These are phyloP conservation scores for Pollenia angustigena DNA, from an alignment of 2,888 invertebrate species.

Conservation along the genomic window DNA sequence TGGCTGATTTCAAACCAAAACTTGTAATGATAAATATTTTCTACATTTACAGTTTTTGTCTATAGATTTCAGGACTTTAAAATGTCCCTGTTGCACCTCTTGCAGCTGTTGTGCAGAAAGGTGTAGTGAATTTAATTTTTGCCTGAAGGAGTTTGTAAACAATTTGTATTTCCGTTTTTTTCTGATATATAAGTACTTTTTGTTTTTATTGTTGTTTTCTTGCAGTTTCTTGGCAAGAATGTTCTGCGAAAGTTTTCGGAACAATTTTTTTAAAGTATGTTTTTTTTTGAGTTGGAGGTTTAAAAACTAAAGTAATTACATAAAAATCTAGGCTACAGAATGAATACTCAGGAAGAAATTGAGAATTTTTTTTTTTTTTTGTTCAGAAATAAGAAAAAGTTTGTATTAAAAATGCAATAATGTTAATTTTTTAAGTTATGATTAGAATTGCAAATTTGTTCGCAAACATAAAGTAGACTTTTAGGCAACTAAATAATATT, in stretches of 20 bases:
- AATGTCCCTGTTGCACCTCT: slow-evolving; percentile 4
- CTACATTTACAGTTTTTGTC: slow-evolving; percentile 10
- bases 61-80: slow-evolving; percentile 14
- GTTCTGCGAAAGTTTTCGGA: slow-evolving; percentile 18
- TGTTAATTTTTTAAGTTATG: slow-evolving; percentile 49
- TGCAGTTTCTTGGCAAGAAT: slow-evolving; percentile 33
- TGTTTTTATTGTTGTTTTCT: slow-evolving; percentile 7
- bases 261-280: slow-evolving; percentile 31
- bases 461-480: slow-evolving; percentile 37
- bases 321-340: slow-evolving; percentile 52
- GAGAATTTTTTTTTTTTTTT: slow-evolving; percentile 35
- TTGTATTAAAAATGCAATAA: slow-evolving; percentile 46
- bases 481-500: not conserved
- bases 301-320: slow-evolving; percentile 71
- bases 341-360: slow-evolving; percentile 13
- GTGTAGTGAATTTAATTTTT: slow-evolving; percentile 62
- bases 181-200: slow-evolving; percentile 4
- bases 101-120: slow-evolving; percentile 8
- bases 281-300: slow-evolving; percentile 42
- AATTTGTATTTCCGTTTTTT: slow-evolving; percentile 56
- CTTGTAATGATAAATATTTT: slow-evolving; percentile 46
- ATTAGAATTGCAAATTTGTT: slow-evolving; percentile 39
- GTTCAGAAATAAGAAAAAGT: slow-evolving; percentile 33
- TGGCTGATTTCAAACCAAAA: slow-evolving; percentile 54
- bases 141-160: slow-evolving; percentile 71